phyloP scores from a whole-genome alignment of 2,888 invertebrate genomes.

The Odontocerum albicorne region DNA sequence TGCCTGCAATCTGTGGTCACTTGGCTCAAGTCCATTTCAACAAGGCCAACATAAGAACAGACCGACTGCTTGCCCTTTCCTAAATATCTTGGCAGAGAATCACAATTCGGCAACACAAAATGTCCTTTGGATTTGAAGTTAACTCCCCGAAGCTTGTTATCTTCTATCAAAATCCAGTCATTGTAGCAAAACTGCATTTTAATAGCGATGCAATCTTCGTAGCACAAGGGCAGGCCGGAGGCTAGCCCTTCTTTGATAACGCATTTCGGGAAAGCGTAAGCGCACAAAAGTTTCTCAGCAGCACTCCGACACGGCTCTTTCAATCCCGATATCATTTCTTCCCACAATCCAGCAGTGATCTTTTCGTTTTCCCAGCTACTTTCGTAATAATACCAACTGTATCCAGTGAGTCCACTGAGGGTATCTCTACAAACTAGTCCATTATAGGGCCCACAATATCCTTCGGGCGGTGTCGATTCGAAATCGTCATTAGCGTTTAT shows the following conservation, averaged over 20 bases:
- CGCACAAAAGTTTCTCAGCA: conserved; percentile 89
- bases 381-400: conserved; percentile 63
- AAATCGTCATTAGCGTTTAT: conserved; percentile 16
- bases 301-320: conserved; percentile 83
- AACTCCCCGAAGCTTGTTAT: conserved; percentile 78
- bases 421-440: conserved; percentile 79
- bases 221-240: conserved; percentile 78
- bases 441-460: conserved; percentile 86
- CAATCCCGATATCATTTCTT: conserved; percentile 78
- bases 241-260: conserved; percentile 67
- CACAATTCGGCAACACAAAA: conserved; percentile 86
- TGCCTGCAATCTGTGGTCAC: conserved; percentile 85
- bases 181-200: conserved; percentile 89
- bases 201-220: conserved; percentile 92
- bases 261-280: conserved; percentile 91
- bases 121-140: conserved; percentile 81
- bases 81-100: conserved; percentile 72
- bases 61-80: conserved; percentile 62
- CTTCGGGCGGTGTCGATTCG: conserved; percentile 41
- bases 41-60: conserved; percentile 84
- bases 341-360: conserved; percentile 81
- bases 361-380: conserved; percentile 82
- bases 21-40: conserved; percentile 77
- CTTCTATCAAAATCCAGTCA: conserved; percentile 90
- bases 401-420: conserved; percentile 74